Base-by-base conservation (phyloP, 2,888 invertebrate species). In the Amiota communis region DNA sequence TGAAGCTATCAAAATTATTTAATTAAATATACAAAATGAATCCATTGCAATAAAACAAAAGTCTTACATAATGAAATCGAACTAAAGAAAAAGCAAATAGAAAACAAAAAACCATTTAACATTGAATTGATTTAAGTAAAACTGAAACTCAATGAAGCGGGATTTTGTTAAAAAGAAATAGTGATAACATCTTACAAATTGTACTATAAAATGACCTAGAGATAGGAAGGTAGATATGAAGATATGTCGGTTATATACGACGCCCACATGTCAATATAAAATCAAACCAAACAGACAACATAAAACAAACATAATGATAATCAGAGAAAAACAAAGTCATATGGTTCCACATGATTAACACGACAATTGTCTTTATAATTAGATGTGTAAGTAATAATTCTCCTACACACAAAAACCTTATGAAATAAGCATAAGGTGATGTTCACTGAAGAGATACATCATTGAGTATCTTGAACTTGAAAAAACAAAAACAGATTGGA, bases 331-430 rank as follows among this genome's bases (percentile, higher is more conserved):
- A 59, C 11, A 20, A 15, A 15, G 20, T 15, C 20, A 59, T 59
- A 17, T 63, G 63, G 63, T 63, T 63, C 59, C 36, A 63, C 63
- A 63, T 63, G 63, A 63, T 63, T 36, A 36, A 63, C 63, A 63
- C 63, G 46, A 36, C 46, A 63, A 63, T 63, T 63, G 63, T 63
- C 36, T 36, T 6, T 36, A 63, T 15, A 63, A 36, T 63, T 63
- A 63, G 59, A 20, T 15, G 59, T 59, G 59, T 59, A 20, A 4
- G 36, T 36, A 36, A 6, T 36, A 36, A 36, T 36, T 2, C 36
- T 6, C 36, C 36, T 36, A 36, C 36, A 36, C 36, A 6, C 36
- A 6, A 2, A 36, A 36, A 36, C 36, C 3, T 36, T 4, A 36
- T 36, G 36, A 36, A 36, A 36, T 36, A 36, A 36, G 1, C 36